Evolutionary conservation across 2,113 vertebrate genomes (phyloP), one percentile per base, ranked within the genome.

Genomic region (Trematomus loennbergii): DNA sequence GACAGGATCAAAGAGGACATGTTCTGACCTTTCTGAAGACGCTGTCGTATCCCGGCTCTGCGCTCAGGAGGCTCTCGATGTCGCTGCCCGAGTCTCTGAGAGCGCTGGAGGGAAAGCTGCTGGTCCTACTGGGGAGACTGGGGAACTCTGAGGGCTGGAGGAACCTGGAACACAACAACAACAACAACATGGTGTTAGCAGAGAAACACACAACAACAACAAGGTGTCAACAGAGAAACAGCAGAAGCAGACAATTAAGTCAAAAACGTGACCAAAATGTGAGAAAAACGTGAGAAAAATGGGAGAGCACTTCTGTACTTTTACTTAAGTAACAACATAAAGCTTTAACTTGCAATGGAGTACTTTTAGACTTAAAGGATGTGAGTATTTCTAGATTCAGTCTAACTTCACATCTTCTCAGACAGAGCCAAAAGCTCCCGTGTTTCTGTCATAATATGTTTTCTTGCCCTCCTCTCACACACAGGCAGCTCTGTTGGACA

Each of bases 1-100:
- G 6, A 12, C 11, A 64, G 36, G 36, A 40, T 8, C 18, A 64
- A 20, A 73, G 4, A 62, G 5, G 20, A 48, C 18, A 43, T 6
- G 61, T 9, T 1, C 8, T 79, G 63, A 95, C 95, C 94, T 95
- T 95, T 81, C 70, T 83, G 79, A 94, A 94, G 87, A 94, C 33
- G 59, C 77, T 62, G 80, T 95, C 94, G 61, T 90, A 92, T 75
- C 84, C 92, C 0, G 89, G 66, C 54, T 95, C 94, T 4, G 90
- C 45, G 8, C 87, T 93, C 65, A 93, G 78, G 62, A 94, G 75
- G 66, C 91, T 91, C 20, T 95, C 95, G 1, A 88, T 86, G 84
- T 95, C 94, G 0, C 94, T 94, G 79, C 86, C 86, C 1, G 93
- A 94, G 81, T 95, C 92, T 83, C 87, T 91, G 78, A 88, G 91